phyloP scores from a whole-genome alignment of 2,888 invertebrate species.

The Thymelicus sylvestris region DNA sequence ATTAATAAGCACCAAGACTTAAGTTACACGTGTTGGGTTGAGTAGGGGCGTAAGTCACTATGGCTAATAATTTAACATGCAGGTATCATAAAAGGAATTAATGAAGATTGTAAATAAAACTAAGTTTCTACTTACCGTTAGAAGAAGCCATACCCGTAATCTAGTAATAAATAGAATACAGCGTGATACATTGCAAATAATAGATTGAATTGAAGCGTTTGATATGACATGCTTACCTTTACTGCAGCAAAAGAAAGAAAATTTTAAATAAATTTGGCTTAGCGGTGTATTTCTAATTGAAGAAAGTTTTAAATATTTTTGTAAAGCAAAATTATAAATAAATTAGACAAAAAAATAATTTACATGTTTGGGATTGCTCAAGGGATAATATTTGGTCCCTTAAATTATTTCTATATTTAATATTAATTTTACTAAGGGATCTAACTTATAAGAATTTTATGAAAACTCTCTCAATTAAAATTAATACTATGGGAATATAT shows the following conservation, averaged over 20 bases:
- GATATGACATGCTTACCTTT: constrained; percentile 59
- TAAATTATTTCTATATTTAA: background rate
- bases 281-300: background rate
- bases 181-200: constrained; percentile 19
- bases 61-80: constrained; percentile 8
- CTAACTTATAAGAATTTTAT: too few species aligned
- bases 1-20: constrained; percentile 6
- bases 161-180: constrained; percentile 13
- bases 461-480: background rate
- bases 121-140: constrained; percentile 47
- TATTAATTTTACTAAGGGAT: too few species aligned
- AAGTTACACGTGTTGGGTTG: background rate
- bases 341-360: background rate
- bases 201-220: constrained; percentile 37
- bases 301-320: background rate
- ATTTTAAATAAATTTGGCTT: constrained; percentile 8
- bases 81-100: background rate
- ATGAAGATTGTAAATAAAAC: background rate
- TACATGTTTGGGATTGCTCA: background rate
- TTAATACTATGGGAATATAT: background rate
- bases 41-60: background rate
- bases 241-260: constrained; percentile 31
- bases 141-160: constrained; percentile 39
- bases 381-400: background rate
- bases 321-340: background rate